phyloP scores from a whole-genome alignment of 2,888 invertebrate species.

The Agriopis leucophaearia region DNA sequence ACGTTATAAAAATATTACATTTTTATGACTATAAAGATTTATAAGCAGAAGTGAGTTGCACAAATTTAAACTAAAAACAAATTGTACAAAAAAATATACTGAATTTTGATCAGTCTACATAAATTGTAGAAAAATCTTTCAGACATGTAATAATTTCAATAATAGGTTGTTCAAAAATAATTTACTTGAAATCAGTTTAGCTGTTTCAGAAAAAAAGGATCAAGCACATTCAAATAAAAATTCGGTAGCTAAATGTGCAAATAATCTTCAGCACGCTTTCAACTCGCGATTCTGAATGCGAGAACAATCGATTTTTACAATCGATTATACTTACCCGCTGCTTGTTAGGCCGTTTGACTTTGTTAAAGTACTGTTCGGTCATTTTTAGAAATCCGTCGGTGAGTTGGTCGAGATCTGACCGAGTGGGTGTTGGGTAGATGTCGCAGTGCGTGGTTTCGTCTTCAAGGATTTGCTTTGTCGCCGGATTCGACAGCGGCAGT shows the following conservation, averaged over 20 bases:
- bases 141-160: neutral
- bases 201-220: neutral
- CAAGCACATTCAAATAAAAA: neutral
- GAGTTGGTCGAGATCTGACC: constrained; percentile 88
- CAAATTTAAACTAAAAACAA: neutral
- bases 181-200: constrained; percentile 4
- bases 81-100: constrained; percentile 11
- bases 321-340: constrained; percentile 89
- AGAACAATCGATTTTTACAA: constrained; percentile 1
- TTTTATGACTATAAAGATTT: constrained; percentile 17
- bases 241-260: constrained; percentile 16
- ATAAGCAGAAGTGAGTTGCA: constrained; percentile 7
- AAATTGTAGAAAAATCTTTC: neutral
- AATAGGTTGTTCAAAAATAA: neutral
- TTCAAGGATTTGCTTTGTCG: constrained; percentile 92
- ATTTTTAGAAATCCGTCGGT: constrained; percentile 92
- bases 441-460: constrained; percentile 91
- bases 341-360: constrained; percentile 93
- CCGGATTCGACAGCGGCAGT: constrained; percentile 92
- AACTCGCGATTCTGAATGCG: neutral
- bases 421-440: constrained; percentile 90
- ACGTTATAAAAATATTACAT: too few species aligned
- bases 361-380: constrained; percentile 95
- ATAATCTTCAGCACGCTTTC: constrained; percentile 19
- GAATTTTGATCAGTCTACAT: neutral